Base-by-base conservation (phyloP, 2,797 vertebrate genomes). In the Sebastes melanostomus region DNA sequence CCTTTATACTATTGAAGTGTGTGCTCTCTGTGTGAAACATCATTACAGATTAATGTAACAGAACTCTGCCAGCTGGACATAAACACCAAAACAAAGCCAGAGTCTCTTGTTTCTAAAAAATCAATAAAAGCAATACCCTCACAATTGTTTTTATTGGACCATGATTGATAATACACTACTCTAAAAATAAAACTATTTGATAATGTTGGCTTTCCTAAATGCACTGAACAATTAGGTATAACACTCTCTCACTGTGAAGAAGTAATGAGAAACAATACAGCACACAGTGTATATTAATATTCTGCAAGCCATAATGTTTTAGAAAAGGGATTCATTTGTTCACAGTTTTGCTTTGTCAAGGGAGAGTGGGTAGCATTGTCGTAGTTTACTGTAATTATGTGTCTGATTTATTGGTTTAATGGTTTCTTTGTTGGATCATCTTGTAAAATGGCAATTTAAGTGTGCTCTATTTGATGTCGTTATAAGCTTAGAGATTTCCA, bases 41-140 rank as follows among this genome's bases (percentile, higher is more conserved):
- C 6, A 18, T 69, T 42, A 78, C n/a, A 78, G 60, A 80, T 71
- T 8, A 69, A 66, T 56, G 38, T 13, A 50, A 61, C 50, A 59
- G 11, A 66, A 72, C 36, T 71, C 24, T 61, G 68, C n/a, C 69
- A 73, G 50, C n/a, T 67, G 75, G 66, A 78, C 46, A 42, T 60
- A 78, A 80, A 74, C 24, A 72, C 22, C 24, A 81, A 79, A 66
- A 6, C 13, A 50, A 70, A 70, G 12, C 67, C 2, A 14, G 13
- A 55, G 36, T 27, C 52, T 72, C 24, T 27, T 24, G 9, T 34
- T 66, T 68, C 16, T 38, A 68, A 75, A 75, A 89, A 85, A 84
- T 82, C 80, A 81, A 85, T 89, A 67, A 78, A 80, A 75, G 38
- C 63, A 84, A 84, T 84, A 73, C 3, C 34, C 20, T 34, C 27